phyloP scores from a whole-genome alignment of 2,113 vertebrate species.

The Labeo catla region DNA sequence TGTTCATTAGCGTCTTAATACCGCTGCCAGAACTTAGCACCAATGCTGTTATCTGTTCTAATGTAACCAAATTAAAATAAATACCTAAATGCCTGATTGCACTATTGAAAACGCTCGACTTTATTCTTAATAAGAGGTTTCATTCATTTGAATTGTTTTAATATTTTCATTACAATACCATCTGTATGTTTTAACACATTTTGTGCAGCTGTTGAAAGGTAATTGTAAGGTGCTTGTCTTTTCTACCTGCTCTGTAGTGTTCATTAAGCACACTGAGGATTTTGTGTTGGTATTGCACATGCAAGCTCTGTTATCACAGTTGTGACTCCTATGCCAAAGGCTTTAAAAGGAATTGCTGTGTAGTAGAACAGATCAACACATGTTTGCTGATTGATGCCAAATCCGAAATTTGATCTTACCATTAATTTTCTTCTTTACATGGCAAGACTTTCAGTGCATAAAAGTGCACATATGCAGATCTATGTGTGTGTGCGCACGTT shows the following conservation, averaged over 20 bases:
- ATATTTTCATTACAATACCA: not conserved
- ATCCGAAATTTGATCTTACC: not conserved
- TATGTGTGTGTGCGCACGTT: not conserved
- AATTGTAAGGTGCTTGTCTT: not conserved
- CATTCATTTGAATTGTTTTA: not conserved
- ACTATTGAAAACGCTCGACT: not conserved
- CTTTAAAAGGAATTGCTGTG: not conserved
- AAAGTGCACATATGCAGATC: not conserved
- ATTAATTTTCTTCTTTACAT: not conserved
- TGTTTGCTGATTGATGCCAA: not conserved
- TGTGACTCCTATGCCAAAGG: not conserved
- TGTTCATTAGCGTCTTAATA: not conserved
- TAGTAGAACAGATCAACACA: not conserved
- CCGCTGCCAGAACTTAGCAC: not conserved
- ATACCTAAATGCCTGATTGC: not conserved
- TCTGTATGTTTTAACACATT: not conserved
- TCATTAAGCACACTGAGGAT: not conserved
- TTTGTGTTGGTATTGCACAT: not conserved
- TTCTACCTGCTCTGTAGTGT: not conserved
- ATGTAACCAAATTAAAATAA: not conserved
- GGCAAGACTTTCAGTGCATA: conserved; percentile 1
- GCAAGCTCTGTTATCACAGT: not conserved
- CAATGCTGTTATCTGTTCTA: not conserved
- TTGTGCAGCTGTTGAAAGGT: not conserved
- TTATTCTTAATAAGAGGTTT: not conserved